Evolutionary conservation across 2,797 vertebrate genomes (phyloP).

Genomic region (Galago senegalensis): DNA sequence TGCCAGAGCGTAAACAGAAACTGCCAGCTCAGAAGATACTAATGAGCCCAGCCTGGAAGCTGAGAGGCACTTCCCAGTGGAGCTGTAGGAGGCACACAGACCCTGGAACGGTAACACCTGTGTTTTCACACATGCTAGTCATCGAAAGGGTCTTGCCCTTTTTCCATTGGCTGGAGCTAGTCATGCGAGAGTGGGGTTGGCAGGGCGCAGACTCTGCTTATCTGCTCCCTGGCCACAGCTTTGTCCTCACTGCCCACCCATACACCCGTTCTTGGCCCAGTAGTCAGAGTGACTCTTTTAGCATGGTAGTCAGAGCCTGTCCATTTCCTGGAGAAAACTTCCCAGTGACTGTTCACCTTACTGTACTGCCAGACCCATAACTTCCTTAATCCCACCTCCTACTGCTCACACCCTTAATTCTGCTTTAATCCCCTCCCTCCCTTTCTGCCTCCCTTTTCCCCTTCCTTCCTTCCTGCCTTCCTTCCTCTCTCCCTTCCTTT

Average conservation of each 20-base stretch:
- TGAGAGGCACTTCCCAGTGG: background rate
- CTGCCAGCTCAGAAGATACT: background rate
- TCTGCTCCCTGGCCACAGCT: background rate
- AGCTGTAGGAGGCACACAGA: background rate
- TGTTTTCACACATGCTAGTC: background rate
- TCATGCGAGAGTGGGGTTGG: background rate
- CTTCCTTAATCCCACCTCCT: background rate
- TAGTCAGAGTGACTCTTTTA: background rate
- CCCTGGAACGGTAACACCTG: background rate
- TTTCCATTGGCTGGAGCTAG: background rate
- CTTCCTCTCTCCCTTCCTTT: background rate
- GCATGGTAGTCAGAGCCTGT: background rate
- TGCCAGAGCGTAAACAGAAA: slow-evolving; percentile 49
- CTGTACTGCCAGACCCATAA: background rate
- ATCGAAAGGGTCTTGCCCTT: background rate
- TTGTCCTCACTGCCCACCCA: background rate
- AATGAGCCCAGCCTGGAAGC: background rate
- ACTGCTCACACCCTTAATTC: background rate
- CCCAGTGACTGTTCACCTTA: background rate
- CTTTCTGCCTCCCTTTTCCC: background rate
- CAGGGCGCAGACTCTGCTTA: background rate
- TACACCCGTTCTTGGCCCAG: background rate
- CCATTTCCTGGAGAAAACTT: background rate
- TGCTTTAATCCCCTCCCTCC: background rate
- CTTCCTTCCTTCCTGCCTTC: too few species aligned